phyloP scores from a whole-genome alignment of 2,797 vertebrate genomes.

The Thalassophryne amazonica region DNA sequence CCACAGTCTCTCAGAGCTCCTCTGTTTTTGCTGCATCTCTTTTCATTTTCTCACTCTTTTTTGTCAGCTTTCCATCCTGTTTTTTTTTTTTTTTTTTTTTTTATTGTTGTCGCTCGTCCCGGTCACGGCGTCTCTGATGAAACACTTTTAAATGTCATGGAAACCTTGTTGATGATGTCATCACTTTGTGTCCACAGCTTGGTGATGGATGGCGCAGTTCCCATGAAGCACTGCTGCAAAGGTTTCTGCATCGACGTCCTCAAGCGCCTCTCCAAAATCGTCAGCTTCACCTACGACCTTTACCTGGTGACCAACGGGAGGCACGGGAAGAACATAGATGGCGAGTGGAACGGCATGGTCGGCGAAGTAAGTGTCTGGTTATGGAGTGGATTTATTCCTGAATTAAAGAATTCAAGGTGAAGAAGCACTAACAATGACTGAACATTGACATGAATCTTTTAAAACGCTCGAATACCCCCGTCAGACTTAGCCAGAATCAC shows the following conservation, averaged over 20 bases:
- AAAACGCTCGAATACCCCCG: no score
- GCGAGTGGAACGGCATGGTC: slow-evolving; percentile 96
- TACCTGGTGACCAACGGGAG: slow-evolving; percentile 94
- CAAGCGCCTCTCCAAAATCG: slow-evolving; percentile 88
- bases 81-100: slow-evolving; percentile 1
- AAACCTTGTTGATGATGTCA: neutral
- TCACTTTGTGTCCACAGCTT: slow-evolving; percentile 45
- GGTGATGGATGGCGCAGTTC: slow-evolving; percentile 65
- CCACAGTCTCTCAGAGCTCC: neutral
- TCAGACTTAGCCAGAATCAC: no score
- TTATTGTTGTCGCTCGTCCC: neutral
- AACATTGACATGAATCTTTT: no score
- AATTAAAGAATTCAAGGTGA: no score
- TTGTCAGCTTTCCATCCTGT: neutral
- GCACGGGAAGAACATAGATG: slow-evolving; percentile 93
- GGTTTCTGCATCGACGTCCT: slow-evolving; percentile 97
- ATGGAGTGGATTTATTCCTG: no score
- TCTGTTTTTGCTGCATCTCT: neutral
- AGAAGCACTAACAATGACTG: no score
- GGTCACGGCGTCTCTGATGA: neutral
- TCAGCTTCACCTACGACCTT: slow-evolving; percentile 95
- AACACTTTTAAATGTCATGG: neutral
- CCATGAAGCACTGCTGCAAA: slow-evolving; percentile 93
- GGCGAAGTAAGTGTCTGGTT: slow-evolving; percentile 83
- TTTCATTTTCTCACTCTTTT: neutral